Base-by-base conservation (phyloP, 1,140 invertebrate genomes). In the Kradibia gibbosae region DNA sequence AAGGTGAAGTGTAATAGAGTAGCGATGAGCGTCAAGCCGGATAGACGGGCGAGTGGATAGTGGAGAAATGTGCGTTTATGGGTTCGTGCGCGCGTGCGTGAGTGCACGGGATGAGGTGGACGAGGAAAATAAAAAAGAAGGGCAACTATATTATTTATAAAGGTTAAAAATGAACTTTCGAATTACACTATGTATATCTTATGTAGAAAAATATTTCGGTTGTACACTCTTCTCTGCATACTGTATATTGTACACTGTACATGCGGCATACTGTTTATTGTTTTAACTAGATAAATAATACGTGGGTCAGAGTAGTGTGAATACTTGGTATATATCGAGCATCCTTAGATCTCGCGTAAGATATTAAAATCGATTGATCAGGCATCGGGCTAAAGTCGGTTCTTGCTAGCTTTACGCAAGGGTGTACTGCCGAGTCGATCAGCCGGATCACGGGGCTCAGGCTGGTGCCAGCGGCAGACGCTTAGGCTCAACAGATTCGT, bases 261-360 rank as follows among this genome's bases (percentile, higher is more conserved):
- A 65, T 50, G 34, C 48, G n/a, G 22, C 75, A 48, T 65, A 62
- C 55, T 74, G 50, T 77, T 48, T 13, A 77, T 15, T 48, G 36
- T 77, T 65, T 77, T 17, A 65, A 77, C 75, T 77, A 77, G 75
- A 77, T 77, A 65, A 77, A 77, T 77, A 77, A 77, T 77, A 77
- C 75, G 57, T 77, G 39, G 48, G 60, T 77, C 75, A 77, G 55
- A 77, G 42, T 42, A n/a, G 73, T 55, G 48, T 55, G 48, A 79
- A 80, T 80, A 80, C 78, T 80, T 62, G 67, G 25, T 39, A 10
- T 31, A 25, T 42, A 67, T 78, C 76, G 39, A 50, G 39, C 28
- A 57, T 55, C 50, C n/a, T 74, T 34, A 57, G 34, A 76, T 62
- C 53, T 62, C 55, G 73, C 73, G 31, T 42, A 71, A 55, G 71